phyloP scores from a whole-genome alignment of 2,113 vertebrate species.

The Mesocricetus auratus region DNA sequence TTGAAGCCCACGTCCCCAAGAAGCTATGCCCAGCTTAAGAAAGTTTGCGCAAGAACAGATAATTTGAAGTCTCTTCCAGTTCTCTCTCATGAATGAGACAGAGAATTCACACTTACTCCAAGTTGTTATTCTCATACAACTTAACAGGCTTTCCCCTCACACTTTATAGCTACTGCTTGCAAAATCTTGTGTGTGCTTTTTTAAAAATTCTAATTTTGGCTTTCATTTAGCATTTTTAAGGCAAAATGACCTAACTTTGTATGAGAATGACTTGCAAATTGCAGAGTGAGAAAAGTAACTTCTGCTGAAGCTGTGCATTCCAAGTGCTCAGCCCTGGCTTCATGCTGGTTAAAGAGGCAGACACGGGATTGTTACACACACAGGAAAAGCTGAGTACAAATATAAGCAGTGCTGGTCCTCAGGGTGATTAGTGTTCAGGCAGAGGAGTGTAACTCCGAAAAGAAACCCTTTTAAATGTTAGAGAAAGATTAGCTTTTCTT shows the following conservation, averaged over 20 bases:
- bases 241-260: conserved; percentile 66
- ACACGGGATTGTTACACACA: background rate
- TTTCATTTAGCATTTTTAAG: conserved; percentile 65
- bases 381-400: background rate
- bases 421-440: background rate
- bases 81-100: conserved; percentile 42
- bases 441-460: background rate
- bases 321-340: background rate
- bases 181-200: conserved; percentile 10
- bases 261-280: conserved; percentile 62
- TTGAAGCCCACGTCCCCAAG: background rate
- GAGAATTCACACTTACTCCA: conserved; percentile 38
- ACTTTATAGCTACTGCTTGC: conserved; percentile 24
- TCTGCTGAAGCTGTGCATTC: conserved; percentile 45
- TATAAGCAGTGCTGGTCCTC: background rate
- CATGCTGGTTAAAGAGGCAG: background rate
- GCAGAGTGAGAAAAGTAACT: conserved; percentile 54
- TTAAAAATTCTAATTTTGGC: conserved; percentile 60
- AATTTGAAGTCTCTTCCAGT: conserved; percentile 23
- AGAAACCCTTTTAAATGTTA: background rate
- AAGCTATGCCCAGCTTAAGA: background rate
- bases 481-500: conserved; percentile 13
- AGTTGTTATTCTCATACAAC: conserved; percentile 29
- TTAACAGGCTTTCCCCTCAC: conserved; percentile 28
- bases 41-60: background rate